These are phyloP conservation scores for Tympanoctomys barrerae DNA, from an alignment of 2,797 vertebrate species.

Conservation along the genomic window DNA sequence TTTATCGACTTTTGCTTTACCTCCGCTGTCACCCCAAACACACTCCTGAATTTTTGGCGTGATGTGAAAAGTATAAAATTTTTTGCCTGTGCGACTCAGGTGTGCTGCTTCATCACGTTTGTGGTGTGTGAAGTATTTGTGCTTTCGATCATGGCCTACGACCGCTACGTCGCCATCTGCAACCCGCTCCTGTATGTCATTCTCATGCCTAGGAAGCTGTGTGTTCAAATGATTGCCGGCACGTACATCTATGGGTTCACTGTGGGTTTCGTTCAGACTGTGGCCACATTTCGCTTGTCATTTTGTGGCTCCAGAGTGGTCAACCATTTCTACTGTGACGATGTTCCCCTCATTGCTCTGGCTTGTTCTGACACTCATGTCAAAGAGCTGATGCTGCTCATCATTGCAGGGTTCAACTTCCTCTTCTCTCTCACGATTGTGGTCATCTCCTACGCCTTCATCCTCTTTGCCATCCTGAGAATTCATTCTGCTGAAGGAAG, in stretches of 20 bases:
- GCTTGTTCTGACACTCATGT: conserved; percentile 72
- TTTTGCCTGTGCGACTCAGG: conserved; percentile 57
- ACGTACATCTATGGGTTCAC: conserved; percentile 45
- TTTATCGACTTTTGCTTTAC: conserved; percentile 69
- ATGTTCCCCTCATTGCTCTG: conserved; percentile 75
- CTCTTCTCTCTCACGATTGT: conserved; percentile 69
- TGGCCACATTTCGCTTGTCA: conserved; percentile 53
- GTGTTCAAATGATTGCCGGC: conserved; percentile 27
- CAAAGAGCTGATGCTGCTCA: conserved; percentile 71
- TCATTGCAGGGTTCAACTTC: conserved; percentile 72
- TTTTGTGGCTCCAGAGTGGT: conserved; percentile 76
- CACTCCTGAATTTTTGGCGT: conserved; percentile 12
- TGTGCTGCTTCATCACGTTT: conserved; percentile 65
- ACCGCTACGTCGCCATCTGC: conserved; percentile 61
- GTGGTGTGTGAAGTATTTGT: conserved; percentile 61
- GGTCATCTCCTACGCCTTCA: conserved; percentile 70
- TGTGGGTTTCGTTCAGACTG: not conserved
- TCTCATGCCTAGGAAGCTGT: conserved; percentile 68
- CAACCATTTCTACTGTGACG: conserved; percentile 81
- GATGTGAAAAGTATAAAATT: conserved; percentile 64
- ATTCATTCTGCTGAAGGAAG: conserved; percentile 74
- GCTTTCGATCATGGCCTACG: conserved; percentile 66
- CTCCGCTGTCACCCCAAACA: conserved; percentile 57
- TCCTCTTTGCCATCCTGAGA: conserved; percentile 69
- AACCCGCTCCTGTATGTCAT: conserved; percentile 56